These are phyloP conservation scores for Notospermus geniculatus DNA, from an alignment of 1,140 invertebrate genomes.

Conservation along the genomic window DNA sequence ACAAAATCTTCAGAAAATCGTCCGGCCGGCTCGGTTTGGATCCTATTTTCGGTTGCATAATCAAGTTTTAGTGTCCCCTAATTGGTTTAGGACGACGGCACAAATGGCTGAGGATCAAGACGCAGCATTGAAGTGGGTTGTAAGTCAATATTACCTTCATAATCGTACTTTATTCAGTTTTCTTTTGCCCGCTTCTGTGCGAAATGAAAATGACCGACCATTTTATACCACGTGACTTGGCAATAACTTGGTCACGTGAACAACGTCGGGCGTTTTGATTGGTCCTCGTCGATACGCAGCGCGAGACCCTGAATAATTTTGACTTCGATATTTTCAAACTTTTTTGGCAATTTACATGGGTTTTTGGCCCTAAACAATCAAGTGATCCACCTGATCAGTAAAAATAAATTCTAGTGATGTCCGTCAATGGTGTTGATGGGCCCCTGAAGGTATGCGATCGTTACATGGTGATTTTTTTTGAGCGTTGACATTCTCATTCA, in stretches of 20 bases:
- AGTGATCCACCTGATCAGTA: too few species aligned
- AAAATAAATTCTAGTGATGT: too few species aligned
- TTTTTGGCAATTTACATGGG: too few species aligned
- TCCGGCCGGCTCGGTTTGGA: too few species aligned
- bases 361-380: too few species aligned
- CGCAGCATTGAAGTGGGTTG: constrained; percentile 25
- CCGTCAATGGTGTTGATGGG: not conserved
- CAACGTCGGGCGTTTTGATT: constrained; percentile 11
- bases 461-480: not conserved
- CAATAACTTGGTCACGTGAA: constrained; percentile 17
- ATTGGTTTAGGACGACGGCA: too few species aligned
- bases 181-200: too few species aligned
- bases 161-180: not conserved
- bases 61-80: too few species aligned
- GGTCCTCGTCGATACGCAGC: constrained; percentile 11
- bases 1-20: too few species aligned
- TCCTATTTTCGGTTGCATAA: too few species aligned
- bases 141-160: constrained; percentile 17
- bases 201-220: not conserved
- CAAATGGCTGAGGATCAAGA: constrained; percentile 5
- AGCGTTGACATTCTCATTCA: too few species aligned
- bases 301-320: constrained; percentile 3
- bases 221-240: constrained; percentile 11
- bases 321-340: too few species aligned
- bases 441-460: constrained; percentile 20